Percentiles rank a stretch among this genome's conserved stretches.
Conservation (phyloP, 1,140 invertebrate species). For the Calliphora vicina region DNA sequence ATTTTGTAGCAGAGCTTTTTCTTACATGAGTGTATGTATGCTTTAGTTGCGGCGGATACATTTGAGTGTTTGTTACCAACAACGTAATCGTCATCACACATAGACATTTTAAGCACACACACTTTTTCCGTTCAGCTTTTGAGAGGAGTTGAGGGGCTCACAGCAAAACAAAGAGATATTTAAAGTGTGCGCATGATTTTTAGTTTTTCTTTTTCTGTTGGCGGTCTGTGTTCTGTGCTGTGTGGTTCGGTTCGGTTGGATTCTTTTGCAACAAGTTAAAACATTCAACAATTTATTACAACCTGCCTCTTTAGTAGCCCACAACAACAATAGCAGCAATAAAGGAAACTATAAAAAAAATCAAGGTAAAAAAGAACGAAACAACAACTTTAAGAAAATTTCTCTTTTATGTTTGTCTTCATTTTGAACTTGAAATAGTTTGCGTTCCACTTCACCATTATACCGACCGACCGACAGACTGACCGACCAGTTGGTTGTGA, state of each 20-base stretch:
- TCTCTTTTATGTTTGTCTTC: not conserved
- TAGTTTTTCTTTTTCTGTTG: constrained; percentile 4
- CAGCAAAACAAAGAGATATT: not conserved
- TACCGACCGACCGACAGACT: not conserved
- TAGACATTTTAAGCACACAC: not conserved
- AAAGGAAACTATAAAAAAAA: not conserved
- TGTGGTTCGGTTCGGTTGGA: constrained; percentile 36
- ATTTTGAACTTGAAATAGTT: not conserved
- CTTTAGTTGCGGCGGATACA: not conserved
- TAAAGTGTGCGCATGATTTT: constrained; percentile 29
- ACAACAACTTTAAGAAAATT: not conserved
- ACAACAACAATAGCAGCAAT: not conserved
- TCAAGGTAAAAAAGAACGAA: not conserved
- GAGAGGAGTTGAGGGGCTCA: not conserved
- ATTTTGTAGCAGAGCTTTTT: not conserved
- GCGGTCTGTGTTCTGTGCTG: not conserved
- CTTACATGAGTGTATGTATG: not conserved
- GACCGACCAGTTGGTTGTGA: not conserved
- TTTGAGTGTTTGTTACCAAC: not conserved
- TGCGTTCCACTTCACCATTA: not conserved
- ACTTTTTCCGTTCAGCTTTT: not conserved
- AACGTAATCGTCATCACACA: not conserved
- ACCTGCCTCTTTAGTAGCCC: not conserved
- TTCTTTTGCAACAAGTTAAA: constrained; percentile 47
- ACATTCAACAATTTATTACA: not conserved